These are phyloP conservation scores for Rhinichthys osculus DNA, from an alignment of 2,797 vertebrate species.

Conservation along the genomic window DNA sequence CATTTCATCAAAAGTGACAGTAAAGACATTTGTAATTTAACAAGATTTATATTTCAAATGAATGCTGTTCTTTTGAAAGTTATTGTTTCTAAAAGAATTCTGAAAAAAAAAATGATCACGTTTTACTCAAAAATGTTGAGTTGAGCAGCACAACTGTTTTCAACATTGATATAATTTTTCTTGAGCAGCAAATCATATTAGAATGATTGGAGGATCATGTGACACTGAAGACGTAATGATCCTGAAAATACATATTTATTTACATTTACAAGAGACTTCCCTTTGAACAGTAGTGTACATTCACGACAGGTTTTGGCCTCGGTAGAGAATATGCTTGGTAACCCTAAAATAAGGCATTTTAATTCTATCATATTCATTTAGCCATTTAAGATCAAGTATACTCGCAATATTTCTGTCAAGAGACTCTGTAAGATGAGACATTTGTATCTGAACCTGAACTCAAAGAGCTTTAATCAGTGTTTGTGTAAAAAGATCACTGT, in stretches of 20 bases:
- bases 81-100: not conserved
- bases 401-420: not conserved
- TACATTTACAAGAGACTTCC: too few relatives aligned
- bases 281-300: not conserved
- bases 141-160: not conserved
- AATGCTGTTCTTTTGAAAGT: not conserved
- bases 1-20: not conserved
- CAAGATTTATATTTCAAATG: not conserved
- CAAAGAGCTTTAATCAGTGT: constrained; percentile 62
- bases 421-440: not conserved
- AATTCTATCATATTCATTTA: not conserved
- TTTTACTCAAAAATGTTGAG: too few relatives aligned
- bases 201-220: not conserved
- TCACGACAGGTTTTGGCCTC: not conserved
- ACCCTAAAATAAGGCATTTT: not conserved
- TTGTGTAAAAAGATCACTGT: constrained; percentile 56
- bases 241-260: too few relatives aligned
- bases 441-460: constrained; percentile 24
- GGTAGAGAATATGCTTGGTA: not conserved
- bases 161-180: not conserved
- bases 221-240: too few relatives aligned
- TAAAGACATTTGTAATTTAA: not conserved
- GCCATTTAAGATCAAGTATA: not conserved
- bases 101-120: not conserved
- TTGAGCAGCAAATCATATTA: not conserved